These are phyloP conservation scores for Spheniscus humboldti DNA, from an alignment of 2,797 vertebrate genomes.

Conservation along the genomic window DNA sequence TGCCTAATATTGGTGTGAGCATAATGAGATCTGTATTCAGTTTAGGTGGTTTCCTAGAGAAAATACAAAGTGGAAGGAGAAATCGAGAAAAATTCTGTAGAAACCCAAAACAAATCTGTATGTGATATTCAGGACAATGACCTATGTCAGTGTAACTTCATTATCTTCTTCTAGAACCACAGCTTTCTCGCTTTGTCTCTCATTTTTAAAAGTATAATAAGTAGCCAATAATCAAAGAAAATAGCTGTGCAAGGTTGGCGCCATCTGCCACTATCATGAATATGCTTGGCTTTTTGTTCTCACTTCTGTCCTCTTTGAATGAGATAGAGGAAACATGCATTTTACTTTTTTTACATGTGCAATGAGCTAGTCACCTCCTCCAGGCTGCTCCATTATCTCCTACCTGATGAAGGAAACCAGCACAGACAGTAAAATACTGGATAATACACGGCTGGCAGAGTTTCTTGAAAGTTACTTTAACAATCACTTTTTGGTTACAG, in stretches of 20 bases:
- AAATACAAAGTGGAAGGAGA: background rate
- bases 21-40: background rate
- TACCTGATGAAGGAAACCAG: background rate
- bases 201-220: slow-evolving; percentile 43
- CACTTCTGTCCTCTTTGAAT: slow-evolving; percentile 53
- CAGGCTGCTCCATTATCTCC: slow-evolving; percentile 1
- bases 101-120: background rate
- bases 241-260: slow-evolving; percentile 27
- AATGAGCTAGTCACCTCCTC: slow-evolving; percentile 32
- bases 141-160: background rate
- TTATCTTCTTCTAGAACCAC: slow-evolving; percentile 4
- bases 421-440: background rate
- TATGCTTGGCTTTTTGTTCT: slow-evolving; percentile 57
- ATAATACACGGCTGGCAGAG: background rate
- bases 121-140: background rate
- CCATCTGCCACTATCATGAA: slow-evolving; percentile 42
- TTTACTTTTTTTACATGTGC: slow-evolving; percentile 35
- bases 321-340: slow-evolving; percentile 42
- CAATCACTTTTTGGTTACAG: background rate
- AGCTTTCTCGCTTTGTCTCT: slow-evolving; percentile 25
- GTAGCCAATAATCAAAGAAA: slow-evolving; percentile 42
- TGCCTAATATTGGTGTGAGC: background rate
- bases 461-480: slow-evolving; percentile 2
- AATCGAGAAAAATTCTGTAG: background rate
- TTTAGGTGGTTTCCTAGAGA: background rate